Evolutionary conservation across 2,888 invertebrate species (phyloP).

Genomic region (Eristalis intricaria): DNA sequence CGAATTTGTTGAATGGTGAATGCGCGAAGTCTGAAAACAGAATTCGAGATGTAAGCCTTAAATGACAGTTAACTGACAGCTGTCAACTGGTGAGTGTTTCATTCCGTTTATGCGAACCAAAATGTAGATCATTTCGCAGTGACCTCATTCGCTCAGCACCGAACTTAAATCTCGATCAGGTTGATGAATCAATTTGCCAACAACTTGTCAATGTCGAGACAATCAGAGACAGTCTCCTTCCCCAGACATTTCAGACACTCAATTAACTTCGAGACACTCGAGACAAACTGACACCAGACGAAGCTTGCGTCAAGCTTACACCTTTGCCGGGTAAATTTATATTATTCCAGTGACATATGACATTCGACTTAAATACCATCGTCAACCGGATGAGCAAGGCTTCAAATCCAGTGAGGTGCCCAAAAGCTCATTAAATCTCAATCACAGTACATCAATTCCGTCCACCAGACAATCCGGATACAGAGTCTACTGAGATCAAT

Average conservation of each 20-base stretch:
- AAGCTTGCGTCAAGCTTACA: not conserved
- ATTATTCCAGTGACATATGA: not conserved
- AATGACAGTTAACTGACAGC: not conserved
- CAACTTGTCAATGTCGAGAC: too few species aligned
- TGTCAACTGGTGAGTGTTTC: not conserved
- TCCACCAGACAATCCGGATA: not conserved
- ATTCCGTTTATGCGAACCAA: not conserved
- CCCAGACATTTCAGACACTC: not conserved
- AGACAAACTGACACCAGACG: not conserved
- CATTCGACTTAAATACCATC: slow-evolving; percentile 9
- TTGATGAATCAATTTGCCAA: too few species aligned
- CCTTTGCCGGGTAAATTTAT: not conserved
- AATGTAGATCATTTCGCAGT: not conserved
- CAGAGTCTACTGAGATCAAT: not conserved
- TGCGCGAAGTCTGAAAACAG: too few species aligned
- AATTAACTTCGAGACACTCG: not conserved
- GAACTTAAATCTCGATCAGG: too few species aligned
- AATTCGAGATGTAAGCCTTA: too few species aligned
- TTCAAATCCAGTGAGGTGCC: not conserved
- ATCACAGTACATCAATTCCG: not conserved
- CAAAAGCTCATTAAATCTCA: not conserved
- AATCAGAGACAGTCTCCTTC: not conserved
- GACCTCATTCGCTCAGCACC: too few species aligned
- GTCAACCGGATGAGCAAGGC: slow-evolving; percentile 24
- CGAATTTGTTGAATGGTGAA: too few species aligned